Evolutionary conservation across 2,113 vertebrate genomes (phyloP).

Genomic region (Vombatus ursinus): DNA sequence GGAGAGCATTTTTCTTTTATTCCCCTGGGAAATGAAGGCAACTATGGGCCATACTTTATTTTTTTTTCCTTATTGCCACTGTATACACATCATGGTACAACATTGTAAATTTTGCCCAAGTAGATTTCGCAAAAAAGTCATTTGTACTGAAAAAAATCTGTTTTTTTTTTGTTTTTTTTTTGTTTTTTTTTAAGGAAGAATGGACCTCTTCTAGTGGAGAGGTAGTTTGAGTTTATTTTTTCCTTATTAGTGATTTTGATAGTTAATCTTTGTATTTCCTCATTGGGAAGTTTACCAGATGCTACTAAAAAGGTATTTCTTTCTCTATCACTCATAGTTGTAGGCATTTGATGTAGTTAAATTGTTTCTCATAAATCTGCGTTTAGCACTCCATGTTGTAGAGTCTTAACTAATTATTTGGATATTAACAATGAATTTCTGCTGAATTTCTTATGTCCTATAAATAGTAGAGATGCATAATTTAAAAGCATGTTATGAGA

Average conservation of each 20-base stretch:
- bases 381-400: constrained; percentile 43
- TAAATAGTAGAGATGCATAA: constrained; percentile 7
- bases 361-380: constrained; percentile 56
- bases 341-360: constrained; percentile 34
- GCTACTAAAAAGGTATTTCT: not conserved
- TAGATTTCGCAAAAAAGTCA: constrained; percentile 48
- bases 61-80: constrained; percentile 54
- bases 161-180: not conserved
- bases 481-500: not conserved
- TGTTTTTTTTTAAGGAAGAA: not conserved
- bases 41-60: constrained; percentile 25
- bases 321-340: constrained; percentile 37
- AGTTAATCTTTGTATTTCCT: constrained; percentile 48
- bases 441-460: not conserved
- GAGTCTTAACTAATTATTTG: constrained; percentile 56
- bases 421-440: constrained; percentile 49
- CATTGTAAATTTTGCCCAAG: constrained; percentile 39
- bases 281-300: constrained; percentile 41
- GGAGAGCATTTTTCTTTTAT: constrained; percentile 40
- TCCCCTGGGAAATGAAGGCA: constrained; percentile 58
- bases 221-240: constrained; percentile 16
- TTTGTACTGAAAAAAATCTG: constrained; percentile 27
- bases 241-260: not conserved
- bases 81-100: not conserved
- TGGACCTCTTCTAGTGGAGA: not conserved